Base-by-base conservation (phyloP, 1,140 invertebrate genomes). In the Drosophila sp. region DNA sequence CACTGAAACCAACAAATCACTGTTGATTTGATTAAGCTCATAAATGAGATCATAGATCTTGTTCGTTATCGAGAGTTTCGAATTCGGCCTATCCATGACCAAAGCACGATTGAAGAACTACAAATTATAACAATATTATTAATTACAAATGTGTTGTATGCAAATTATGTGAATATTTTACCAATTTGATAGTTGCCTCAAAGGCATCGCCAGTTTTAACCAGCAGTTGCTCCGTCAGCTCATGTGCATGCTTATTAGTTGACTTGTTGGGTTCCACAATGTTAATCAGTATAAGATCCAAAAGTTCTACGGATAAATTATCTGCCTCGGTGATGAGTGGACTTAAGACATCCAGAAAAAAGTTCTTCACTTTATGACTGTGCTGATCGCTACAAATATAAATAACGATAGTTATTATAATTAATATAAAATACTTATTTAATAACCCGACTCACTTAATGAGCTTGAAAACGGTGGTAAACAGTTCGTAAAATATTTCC, bases 1-100 rank as follows among this genome's bases (percentile, higher is more conserved):
- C 16, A 99, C 97, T 9, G 97, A 95, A 16, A 97, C 91, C 56
- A 99, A 92, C 18, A 99, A 95, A 83, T 94, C 95, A 0, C 98
- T 96, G 91, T 97, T 98, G 77, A 99, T 98, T 87, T 97, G 95
- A 92, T 99, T 98, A 70, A 99, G 92, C 92, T 99, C 98, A 92
- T 99, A 99, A 77, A 99, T 99, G 53, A 99, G 93, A 92, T 99
- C 98, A 92, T 98, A 99, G 27, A 99, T 96, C 93, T 97, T 97
- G 61, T 94, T 93, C 70, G 95, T 96, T 77, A 97, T 97, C 71
- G 94, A 93, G 27, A 97, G 93, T 59, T 94, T 95, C 78, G 95
- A 96, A 80, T 98, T 97, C 91, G 97, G 96, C 92, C 97, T 98
- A 14, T 97, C 97, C 90, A 98, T 92, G 73, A 99, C 97, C 29